Evolutionary conservation across 2,113 vertebrate genomes (phyloP), one percentile per base, ranked within the genome.

Genomic region (Cinclus mexicanus): DNA sequence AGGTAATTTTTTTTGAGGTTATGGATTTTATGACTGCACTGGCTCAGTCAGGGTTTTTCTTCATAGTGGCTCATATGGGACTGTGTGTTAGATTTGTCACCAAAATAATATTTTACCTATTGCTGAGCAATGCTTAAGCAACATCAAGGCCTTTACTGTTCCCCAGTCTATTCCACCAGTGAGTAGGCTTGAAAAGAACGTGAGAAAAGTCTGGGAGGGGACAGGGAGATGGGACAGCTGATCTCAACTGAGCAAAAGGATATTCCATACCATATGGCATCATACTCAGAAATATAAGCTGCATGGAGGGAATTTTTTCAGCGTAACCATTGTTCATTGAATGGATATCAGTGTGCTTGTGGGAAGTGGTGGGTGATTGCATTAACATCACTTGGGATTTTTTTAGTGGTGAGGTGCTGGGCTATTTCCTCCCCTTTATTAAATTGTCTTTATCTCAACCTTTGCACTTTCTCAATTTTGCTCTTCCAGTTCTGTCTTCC

Each of bases 11-110:
- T 69, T 80, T 72, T 60, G 11, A 9, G 9, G 5, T 64, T 63
- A 67, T 31, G 10, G 14, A 19, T 75, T 86, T 89, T 71, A 55
- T 75, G 8, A 11, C 20, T 71, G 12, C 7, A 11, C 9, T 55
- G 20, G 1, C 2, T 35, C 0, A 0, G 8, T 13, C 28, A 70
- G 31, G 6, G 60, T 35, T 69, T 84, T 93, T 76, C 31, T 56
- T 76, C 25, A 19, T 2, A 71, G 31, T 2, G 41, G 8, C 10
- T 49, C 26, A 5, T 25, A 55, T 11, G 12, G 13, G 6, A 3
- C 14, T 89, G 6, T 76, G 26, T 5, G 91, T 80, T 68, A 39
- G 8, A 39, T 49, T 24, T 72, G 33, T n/a, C 33, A 37, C 11
- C 8, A 63, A 76, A 70, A 46, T 6, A 44, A 11, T 11, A 3